Conservation (phyloP, 2,888 invertebrate species). For the Ophion costatus region DNA sequence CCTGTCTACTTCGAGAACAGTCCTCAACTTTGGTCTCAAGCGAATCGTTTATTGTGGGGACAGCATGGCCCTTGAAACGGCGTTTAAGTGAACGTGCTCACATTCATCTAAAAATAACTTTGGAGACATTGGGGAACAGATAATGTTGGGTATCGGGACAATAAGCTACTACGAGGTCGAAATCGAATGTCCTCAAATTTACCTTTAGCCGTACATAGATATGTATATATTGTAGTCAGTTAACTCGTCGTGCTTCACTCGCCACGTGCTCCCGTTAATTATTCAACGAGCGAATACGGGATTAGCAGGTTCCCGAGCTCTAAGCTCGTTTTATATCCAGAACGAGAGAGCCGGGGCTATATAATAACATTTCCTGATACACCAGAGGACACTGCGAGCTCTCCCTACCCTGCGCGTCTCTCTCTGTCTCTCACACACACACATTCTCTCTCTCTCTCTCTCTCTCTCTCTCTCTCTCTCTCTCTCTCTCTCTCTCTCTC, state of each 20-base stretch:
- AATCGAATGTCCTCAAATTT: background rate
- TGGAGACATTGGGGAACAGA: background rate
- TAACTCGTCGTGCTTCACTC: slow-evolving; percentile 62
- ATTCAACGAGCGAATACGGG: slow-evolving; percentile 62
- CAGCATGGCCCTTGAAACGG: background rate
- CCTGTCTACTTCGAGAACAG: too few relatives aligned
- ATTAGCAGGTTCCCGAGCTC: slow-evolving; percentile 60
- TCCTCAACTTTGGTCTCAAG: too few relatives aligned
- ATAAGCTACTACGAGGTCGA: background rate
- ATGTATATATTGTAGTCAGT: slow-evolving; percentile 24
- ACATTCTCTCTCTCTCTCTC: background rate
- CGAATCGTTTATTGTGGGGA: too few relatives aligned
- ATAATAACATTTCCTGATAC: slow-evolving; percentile 61
- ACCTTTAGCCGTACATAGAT: background rate
- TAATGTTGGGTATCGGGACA: background rate
- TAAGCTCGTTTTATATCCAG: slow-evolving; percentile 58
- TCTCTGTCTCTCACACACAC: background rate
- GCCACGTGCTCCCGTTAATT: slow-evolving; percentile 65
- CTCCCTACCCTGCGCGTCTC: background rate
- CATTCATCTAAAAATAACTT: background rate
- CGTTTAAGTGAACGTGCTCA: too few relatives aligned
- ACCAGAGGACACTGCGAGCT: slow-evolving; percentile 40
- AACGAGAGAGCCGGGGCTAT: slow-evolving; percentile 32
- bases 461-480: background rate
- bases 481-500: background rate